Conservation (phyloP, 2,888 invertebrate genomes). For the Drosophila formosana region DNA sequence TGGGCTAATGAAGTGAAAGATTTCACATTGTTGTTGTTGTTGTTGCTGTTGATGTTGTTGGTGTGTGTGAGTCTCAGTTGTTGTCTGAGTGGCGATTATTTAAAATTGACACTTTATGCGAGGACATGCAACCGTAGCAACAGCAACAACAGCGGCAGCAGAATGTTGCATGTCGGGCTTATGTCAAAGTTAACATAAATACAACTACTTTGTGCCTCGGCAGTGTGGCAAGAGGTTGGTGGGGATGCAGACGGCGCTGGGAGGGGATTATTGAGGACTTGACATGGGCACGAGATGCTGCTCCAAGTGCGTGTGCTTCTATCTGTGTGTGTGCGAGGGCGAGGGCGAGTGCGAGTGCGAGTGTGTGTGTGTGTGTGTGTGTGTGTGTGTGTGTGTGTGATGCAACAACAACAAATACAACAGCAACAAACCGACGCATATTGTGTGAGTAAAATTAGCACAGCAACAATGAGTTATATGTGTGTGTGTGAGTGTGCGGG, state of each 20-base stretch:
- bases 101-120: slow-evolving; percentile 72
- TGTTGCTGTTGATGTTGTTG: slow-evolving; percentile 1
- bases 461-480: slow-evolving; percentile 16
- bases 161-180: slow-evolving; percentile 75
- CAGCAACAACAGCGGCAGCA: slow-evolving; percentile 26
- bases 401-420: slow-evolving; percentile 32
- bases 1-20: neutral
- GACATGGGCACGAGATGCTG: slow-evolving; percentile 55
- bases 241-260: slow-evolving; percentile 1
- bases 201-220: slow-evolving; percentile 69
- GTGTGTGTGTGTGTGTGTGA: slow-evolving; percentile 44
- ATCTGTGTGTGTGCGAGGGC: slow-evolving; percentile 19
- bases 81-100: slow-evolving; percentile 61
- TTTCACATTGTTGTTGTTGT: neutral
- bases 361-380: no score
- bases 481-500: neutral
- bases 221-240: neutral
- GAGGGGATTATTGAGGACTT: slow-evolving; percentile 47
- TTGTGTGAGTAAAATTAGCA: slow-evolving; percentile 64
- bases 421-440: slow-evolving; percentile 32
- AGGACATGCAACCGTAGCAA: slow-evolving; percentile 64
- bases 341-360: no score
- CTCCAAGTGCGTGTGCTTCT: slow-evolving; percentile 15
- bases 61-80: slow-evolving; percentile 14
- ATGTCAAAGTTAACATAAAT: slow-evolving; percentile 81